Evolutionary conservation across 2,888 invertebrate species (phyloP).

Genomic region (Laothoe populi): DNA sequence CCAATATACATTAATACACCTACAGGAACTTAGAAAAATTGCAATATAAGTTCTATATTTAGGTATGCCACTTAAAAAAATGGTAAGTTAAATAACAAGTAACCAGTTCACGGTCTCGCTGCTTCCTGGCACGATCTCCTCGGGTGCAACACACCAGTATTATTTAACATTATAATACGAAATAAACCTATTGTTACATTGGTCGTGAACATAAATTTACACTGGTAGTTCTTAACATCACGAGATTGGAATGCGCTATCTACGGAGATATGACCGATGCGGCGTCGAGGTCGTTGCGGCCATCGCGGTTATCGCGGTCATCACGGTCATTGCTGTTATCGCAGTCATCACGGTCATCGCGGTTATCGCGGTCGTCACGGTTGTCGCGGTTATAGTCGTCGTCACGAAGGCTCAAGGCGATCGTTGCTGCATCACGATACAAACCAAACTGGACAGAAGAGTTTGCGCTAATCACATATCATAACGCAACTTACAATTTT

Average conservation of each 20-base stretch:
- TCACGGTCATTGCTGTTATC: conserved; percentile 34
- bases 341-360: too few species aligned
- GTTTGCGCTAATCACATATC: conserved; percentile 74
- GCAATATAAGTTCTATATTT: conserved; percentile 84
- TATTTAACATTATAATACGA: conserved; percentile 63
- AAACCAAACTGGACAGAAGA: conserved; percentile 40
- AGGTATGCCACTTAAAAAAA: conserved; percentile 82
- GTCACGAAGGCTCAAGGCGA: conserved; percentile 2
- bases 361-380: too few species aligned
- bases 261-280: conserved; percentile 50
- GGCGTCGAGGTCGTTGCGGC: background rate
- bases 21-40: conserved; percentile 85
- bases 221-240: conserved; percentile 59
- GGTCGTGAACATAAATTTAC: conserved; percentile 67
- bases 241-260: conserved; percentile 79
- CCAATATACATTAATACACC: conserved; percentile 83
- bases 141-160: conserved; percentile 64
- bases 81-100: conserved; percentile 66
- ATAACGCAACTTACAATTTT: conserved; percentile 86
- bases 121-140: conserved; percentile 47
- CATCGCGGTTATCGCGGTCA: background rate
- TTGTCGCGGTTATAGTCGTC: background rate
- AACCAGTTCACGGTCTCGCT: conserved; percentile 57
- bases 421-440: conserved; percentile 35
- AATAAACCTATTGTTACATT: conserved; percentile 66